A percentile compares a stretch with the other conserved stretches of the same genome.
Evolutionary conservation across 2,113 vertebrate genomes (phyloP).

Genomic region (Hydrochoerus hydrochaeris): DNA sequence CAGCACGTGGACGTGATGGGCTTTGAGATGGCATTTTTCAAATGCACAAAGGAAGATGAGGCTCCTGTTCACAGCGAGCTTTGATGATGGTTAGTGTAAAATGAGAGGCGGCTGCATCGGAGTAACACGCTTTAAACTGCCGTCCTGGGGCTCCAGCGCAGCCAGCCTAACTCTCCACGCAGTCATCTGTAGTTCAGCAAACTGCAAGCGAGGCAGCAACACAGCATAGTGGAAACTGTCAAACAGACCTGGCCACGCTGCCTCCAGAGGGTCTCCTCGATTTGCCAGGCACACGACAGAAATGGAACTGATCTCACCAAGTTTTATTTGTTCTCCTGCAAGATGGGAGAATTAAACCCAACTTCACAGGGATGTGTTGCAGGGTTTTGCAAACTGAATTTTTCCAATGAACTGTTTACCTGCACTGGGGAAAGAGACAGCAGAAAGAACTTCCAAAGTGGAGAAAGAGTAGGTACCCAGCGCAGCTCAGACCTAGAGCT

Average conservation of each 20-base stretch:
- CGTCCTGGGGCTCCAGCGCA: background rate
- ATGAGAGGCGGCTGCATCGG: background rate
- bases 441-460: no score
- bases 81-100: background rate
- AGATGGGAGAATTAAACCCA: background rate
- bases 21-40: conserved; percentile 48
- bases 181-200: background rate
- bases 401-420: background rate
- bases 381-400: background rate
- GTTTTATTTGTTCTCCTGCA: background rate
- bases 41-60: background rate
- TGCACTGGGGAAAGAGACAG: rapidly evolving
- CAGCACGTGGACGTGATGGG: background rate
- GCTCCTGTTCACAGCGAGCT: background rate
- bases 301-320: background rate
- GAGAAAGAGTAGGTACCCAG: background rate
- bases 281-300: background rate
- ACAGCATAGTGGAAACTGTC: background rate
- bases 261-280: background rate
- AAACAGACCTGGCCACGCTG: background rate
- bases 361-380: rapidly evolving
- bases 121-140: background rate
- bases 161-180: background rate
- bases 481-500: background rate
- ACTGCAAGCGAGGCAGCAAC: background rate